A percentile compares a stretch with the other conserved stretches of the same genome.
These are phyloP conservation scores for Dallia pectoralis DNA, from an alignment of 2,797 vertebrate species.

Conservation along the genomic window DNA sequence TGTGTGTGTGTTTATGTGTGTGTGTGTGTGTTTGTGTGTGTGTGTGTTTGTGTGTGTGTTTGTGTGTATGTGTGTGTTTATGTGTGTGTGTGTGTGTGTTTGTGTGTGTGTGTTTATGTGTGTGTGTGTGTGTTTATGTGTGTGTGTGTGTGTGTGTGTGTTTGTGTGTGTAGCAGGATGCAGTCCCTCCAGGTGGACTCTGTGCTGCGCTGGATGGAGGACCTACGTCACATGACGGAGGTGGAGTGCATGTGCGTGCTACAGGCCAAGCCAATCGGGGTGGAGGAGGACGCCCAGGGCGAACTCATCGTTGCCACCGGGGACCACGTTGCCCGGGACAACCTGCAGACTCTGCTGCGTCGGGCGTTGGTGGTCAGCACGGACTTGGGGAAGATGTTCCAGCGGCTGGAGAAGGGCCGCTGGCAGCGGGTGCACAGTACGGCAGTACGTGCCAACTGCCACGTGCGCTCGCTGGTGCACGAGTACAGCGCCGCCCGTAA, in stretches of 20 bases:
- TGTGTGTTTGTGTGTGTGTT: slow-evolving; percentile 1
- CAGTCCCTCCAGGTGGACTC: slow-evolving; percentile 92
- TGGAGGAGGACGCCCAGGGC: slow-evolving; percentile 84
- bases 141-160: too few relatives aligned
- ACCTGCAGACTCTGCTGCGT: slow-evolving; percentile 87
- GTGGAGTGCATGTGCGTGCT: slow-evolving; percentile 98
- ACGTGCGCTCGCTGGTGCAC: slow-evolving; percentile 88
- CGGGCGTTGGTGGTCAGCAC: slow-evolving; percentile 93
- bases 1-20: too few relatives aligned
- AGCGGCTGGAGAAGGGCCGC: slow-evolving; percentile 88
- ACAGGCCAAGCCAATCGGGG: slow-evolving; percentile 92
- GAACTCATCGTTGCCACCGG: slow-evolving; percentile 82
- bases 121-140: slow-evolving; percentile 30
- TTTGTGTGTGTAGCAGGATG: slow-evolving; percentile 64
- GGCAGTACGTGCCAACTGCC: slow-evolving; percentile 88
- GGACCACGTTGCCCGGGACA: slow-evolving; percentile 76
- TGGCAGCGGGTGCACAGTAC: slow-evolving; percentile 93
- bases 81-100: slow-evolving; percentile 1
- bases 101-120: neutral
- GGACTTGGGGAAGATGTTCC: slow-evolving; percentile 89
- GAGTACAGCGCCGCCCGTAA: slow-evolving; percentile 78
- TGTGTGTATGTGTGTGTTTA: neutral
- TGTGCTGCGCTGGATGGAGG: slow-evolving; percentile 97
- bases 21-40: too few relatives aligned
- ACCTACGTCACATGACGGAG: slow-evolving; percentile 94